These are phyloP conservation scores for Argyrosomus regius DNA, from an alignment of 2,797 vertebrate genomes.

Conservation along the genomic window DNA sequence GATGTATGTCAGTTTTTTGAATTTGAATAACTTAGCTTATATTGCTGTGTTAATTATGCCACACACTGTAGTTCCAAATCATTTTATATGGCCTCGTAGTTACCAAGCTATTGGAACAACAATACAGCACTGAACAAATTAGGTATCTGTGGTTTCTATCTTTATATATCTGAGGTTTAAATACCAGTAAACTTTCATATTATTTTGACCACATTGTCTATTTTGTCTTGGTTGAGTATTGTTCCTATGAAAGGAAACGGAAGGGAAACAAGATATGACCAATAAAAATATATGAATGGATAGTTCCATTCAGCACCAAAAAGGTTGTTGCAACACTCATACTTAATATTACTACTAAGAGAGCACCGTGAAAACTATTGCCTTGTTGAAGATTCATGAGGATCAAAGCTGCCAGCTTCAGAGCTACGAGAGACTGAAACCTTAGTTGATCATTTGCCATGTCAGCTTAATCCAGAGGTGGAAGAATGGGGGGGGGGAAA, in stretches of 20 bases:
- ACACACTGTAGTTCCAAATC: neutral
- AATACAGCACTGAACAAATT: neutral
- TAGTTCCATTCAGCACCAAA: neutral
- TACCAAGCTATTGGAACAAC: neutral
- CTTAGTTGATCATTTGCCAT: slow-evolving; percentile 12
- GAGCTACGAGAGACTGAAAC: slow-evolving; percentile 12
- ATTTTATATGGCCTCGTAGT: neutral
- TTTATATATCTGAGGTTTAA: slow-evolving; percentile 5
- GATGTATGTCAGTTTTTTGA: neutral
- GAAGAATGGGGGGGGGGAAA: slow-evolving; percentile 21
- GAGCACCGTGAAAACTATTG: neutral
- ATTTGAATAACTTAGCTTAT: neutral
- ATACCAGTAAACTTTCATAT: neutral
- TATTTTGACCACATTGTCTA: neutral
- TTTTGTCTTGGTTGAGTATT: neutral
- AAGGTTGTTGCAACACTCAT: neutral
- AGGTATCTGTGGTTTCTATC: neutral
- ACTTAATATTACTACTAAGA: neutral
- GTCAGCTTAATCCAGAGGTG: slow-evolving; percentile 25
- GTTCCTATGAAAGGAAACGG: neutral
- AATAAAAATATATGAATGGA: neutral
- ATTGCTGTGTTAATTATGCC: neutral
- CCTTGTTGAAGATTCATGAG: neutral
- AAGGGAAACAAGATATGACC: neutral
- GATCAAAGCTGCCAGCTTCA: slow-evolving; percentile 1